Evolutionary conservation across 1,140 invertebrate species (phyloP).

Genomic region (Drepana arcuata): DNA sequence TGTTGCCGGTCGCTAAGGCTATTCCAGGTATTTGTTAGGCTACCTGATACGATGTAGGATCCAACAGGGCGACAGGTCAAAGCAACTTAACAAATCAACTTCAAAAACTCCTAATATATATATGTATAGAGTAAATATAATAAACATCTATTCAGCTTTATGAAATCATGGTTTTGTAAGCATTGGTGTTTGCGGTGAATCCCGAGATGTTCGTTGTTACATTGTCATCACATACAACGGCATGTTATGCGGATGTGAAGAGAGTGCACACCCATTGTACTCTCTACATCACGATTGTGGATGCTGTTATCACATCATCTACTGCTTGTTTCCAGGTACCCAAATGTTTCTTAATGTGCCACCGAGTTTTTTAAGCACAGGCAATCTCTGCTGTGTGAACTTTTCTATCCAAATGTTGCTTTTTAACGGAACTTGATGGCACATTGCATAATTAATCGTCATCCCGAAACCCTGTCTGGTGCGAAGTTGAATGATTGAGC

Average conservation of each 20-base stretch:
- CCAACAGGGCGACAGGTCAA: not conserved
- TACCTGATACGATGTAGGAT: constrained; percentile 6
- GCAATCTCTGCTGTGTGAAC: not conserved
- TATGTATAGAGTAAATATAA: not conserved
- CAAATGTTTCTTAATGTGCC: constrained; percentile 28
- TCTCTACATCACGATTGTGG: constrained; percentile 33
- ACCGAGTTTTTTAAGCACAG: constrained; percentile 45
- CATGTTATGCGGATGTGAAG: constrained; percentile 23
- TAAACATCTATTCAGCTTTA: not conserved
- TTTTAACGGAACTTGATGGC: constrained; percentile 32
- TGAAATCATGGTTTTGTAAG: not conserved
- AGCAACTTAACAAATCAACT: not conserved
- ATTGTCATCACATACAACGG: constrained; percentile 16
- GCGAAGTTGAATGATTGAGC: constrained; percentile 28
- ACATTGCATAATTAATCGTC: constrained; percentile 30
- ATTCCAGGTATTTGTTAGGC: constrained; percentile 63
- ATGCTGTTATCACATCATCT: constrained; percentile 51
- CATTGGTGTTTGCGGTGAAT: not conserved
- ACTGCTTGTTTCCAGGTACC: constrained; percentile 63
- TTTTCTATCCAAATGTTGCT: constrained; percentile 1
- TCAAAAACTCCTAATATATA: not conserved
- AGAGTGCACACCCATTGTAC: constrained; percentile 30
- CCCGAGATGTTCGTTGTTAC: not conserved
- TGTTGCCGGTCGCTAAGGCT: constrained; percentile 27
- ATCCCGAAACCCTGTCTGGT: constrained; percentile 31